Conservation (phyloP, 2,888 invertebrate species). For the Endomychus coccineus region DNA sequence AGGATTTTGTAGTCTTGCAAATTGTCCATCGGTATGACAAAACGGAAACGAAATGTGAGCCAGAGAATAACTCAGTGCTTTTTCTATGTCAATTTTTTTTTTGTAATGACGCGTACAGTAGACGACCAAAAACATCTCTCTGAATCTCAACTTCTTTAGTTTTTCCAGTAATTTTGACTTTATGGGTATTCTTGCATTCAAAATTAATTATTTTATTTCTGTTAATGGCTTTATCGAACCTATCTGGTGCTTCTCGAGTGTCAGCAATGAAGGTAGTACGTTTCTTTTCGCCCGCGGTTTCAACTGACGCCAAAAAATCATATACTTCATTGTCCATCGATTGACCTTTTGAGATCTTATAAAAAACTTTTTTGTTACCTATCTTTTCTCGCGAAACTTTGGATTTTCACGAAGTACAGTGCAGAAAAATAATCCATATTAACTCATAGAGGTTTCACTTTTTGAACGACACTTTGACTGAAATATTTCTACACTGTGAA, state of each 20-base stretch:
- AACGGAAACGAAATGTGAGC: slow-evolving; percentile 25
- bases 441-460: too few relatives aligned
- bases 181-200: slow-evolving; percentile 21
- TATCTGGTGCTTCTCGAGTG: slow-evolving; percentile 18
- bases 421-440: too few relatives aligned
- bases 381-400: too few relatives aligned
- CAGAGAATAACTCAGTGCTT: slow-evolving; percentile 26
- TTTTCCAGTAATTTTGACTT: slow-evolving; percentile 26
- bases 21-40: slow-evolving; percentile 28
- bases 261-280: slow-evolving; percentile 20
- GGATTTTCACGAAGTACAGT: too few relatives aligned
- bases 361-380: too few relatives aligned
- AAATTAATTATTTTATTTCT: slow-evolving; percentile 26
- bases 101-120: slow-evolving; percentile 21
- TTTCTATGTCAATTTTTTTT: slow-evolving; percentile 26
- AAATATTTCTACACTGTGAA: too few relatives aligned
- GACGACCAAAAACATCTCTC: slow-evolving; percentile 24
- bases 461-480: too few relatives aligned
- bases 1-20: slow-evolving; percentile 26
- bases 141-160: slow-evolving; percentile 24
- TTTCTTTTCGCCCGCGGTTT: slow-evolving; percentile 23
- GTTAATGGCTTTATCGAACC: slow-evolving; percentile 26
- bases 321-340: slow-evolving; percentile 22
- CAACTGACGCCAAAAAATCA: slow-evolving; percentile 25
- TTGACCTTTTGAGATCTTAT: slow-evolving; percentile 25